Conservation (phyloP, 2,888 invertebrate genomes). For the Seladonia tumulorum region DNA sequence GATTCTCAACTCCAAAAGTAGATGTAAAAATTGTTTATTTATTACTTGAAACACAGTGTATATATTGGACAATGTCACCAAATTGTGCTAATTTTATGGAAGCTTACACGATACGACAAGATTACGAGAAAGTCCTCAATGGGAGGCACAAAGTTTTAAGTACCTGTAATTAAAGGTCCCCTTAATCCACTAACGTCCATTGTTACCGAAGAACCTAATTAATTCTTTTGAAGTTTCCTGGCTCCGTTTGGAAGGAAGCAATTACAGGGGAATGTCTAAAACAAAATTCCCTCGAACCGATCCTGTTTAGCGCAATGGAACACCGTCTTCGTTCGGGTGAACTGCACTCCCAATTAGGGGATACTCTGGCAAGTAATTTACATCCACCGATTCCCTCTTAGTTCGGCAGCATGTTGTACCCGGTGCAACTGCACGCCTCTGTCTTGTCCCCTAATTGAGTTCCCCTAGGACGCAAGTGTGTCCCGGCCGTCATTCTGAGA, state of each 20-base stretch:
- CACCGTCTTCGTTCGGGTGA: not conserved
- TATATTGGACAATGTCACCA: too few species aligned
- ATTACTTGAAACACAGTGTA: too few species aligned
- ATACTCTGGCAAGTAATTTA: constrained; percentile 25
- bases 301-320: not conserved
- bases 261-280: not conserved
- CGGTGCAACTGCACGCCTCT: constrained; percentile 8
- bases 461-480: constrained; percentile 32
- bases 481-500: constrained; percentile 4
- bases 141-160: not conserved
- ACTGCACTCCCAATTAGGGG: constrained; percentile 4
- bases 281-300: not conserved
- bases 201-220: not conserved
- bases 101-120: not conserved
- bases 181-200: not conserved
- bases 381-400: constrained; percentile 30
- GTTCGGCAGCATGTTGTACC: not conserved
- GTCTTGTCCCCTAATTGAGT: constrained; percentile 38
- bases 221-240: not conserved
- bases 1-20: too few species aligned
- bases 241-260: not conserved
- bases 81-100: too few species aligned
- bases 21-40: too few species aligned
- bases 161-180: not conserved
- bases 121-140: not conserved